phyloP scores from a whole-genome alignment of 2,888 invertebrate genomes.

The Aspidiotus rigidus region DNA sequence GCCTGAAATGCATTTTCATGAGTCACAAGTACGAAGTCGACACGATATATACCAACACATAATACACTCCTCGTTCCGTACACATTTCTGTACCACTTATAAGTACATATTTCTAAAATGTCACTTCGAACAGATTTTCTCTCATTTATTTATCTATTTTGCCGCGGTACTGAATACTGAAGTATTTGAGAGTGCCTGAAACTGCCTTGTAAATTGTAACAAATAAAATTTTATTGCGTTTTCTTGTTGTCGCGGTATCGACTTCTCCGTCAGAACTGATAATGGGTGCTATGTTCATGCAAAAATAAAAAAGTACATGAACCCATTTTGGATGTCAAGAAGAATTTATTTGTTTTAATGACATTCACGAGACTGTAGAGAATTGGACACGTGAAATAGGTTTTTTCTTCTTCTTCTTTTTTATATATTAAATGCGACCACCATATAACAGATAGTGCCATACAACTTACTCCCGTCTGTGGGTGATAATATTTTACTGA shows the following conservation, averaged over 20 bases:
- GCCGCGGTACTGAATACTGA: neutral
- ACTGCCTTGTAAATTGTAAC: slow-evolving; percentile 4
- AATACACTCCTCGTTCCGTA: neutral
- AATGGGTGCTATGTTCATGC: neutral
- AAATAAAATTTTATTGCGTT: slow-evolving; percentile 1
- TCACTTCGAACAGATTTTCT: neutral
- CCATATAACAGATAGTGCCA: too few species aligned
- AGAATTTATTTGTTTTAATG: slow-evolving; percentile 1
- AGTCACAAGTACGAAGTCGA: neutral
- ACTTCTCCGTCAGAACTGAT: neutral
- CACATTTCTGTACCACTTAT: neutral
- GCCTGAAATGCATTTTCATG: too few species aligned
- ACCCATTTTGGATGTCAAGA: neutral
- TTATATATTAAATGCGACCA: too few species aligned
- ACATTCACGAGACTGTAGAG: neutral
- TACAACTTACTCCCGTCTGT: too few species aligned
- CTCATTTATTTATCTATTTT: slow-evolving; percentile 1
- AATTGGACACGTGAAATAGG: slow-evolving; percentile 2
- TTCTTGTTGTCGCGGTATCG: neutral
- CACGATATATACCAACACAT: neutral
- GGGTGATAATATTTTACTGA: too few species aligned
- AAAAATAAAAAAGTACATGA: slow-evolving; percentile 1
- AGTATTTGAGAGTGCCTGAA: slow-evolving; percentile 4
- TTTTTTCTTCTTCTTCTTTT: neutral
- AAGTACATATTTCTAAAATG: neutral